Percentiles rank a stretch among this genome's conserved stretches.
These are phyloP conservation scores for Nylanderia fulva DNA, from an alignment of 1,140 invertebrate species.

Conservation along the genomic window DNA sequence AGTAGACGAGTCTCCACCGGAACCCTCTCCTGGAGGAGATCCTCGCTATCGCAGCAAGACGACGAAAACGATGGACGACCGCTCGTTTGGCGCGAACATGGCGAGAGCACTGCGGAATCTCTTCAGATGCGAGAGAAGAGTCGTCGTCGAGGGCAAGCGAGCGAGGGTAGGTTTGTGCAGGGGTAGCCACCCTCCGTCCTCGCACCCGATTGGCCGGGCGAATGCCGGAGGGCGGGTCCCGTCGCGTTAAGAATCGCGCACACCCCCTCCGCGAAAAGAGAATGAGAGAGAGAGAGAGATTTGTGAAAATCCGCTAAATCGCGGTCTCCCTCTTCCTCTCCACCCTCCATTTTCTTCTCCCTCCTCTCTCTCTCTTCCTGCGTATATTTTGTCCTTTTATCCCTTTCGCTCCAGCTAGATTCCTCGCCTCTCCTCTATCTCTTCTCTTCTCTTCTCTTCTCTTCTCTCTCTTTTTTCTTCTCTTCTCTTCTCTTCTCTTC, in stretches of 20 bases:
- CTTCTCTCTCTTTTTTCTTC: not conserved
- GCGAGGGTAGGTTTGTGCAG: not conserved
- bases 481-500: slow-evolving; percentile 26
- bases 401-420: not conserved
- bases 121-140: slow-evolving; percentile 29
- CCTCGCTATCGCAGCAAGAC: slow-evolving; percentile 29
- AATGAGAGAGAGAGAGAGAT: slow-evolving; percentile 4
- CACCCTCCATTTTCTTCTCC: not conserved
- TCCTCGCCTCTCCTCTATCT: not conserved
- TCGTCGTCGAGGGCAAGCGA: slow-evolving; percentile 30
- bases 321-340: slow-evolving; percentile 40
- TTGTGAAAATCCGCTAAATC: slow-evolving; percentile 71
- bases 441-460: not conserved
- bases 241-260: slow-evolving; percentile 71
- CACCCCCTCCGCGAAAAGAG: slow-evolving; percentile 63
- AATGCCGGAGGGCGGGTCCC: slow-evolving; percentile 62
- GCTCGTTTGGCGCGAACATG: slow-evolving; percentile 51
- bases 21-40: not conserved
- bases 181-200: slow-evolving; percentile 21
- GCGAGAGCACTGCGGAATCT: slow-evolving; percentile 61
- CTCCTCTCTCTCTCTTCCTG: not conserved
- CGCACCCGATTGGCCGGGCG: slow-evolving; percentile 65
- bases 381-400: slow-evolving; percentile 6
- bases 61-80: no score
- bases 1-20: no score